Percentiles rank a stretch among this genome's conserved stretches.
Conservation (phyloP, 2,888 invertebrate species). For the Pyralis farinalis region DNA sequence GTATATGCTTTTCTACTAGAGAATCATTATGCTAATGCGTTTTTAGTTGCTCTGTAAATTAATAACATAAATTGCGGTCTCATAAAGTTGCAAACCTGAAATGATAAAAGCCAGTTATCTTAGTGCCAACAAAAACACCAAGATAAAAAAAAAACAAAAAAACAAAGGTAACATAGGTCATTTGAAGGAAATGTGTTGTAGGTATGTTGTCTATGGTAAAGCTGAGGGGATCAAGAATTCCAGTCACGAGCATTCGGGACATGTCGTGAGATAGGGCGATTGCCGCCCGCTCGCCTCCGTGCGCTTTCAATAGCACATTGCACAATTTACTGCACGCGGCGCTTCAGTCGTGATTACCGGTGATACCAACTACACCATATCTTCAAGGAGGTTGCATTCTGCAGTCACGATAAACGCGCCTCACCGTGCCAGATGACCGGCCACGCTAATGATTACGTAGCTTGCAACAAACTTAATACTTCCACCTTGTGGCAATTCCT, state of each 20-base stretch:
- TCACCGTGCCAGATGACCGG: conserved; percentile 11
- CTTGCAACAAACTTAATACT: background rate
- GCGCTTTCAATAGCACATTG: conserved; percentile 66
- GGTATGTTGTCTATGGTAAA: conserved; percentile 18
- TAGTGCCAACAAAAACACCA: too few species aligned
- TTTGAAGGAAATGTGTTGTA: conserved; percentile 11
- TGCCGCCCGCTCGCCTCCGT: conserved; percentile 42
- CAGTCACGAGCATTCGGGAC: conserved; percentile 55
- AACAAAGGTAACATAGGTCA: conserved; percentile 9
- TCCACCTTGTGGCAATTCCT: too few species aligned
- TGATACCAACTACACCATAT: conserved; percentile 36
- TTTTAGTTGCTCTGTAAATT: too few species aligned
- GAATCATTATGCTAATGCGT: too few species aligned
- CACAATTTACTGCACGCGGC: conserved; percentile 66
- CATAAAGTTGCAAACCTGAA: too few species aligned
- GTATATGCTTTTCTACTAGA: too few species aligned
- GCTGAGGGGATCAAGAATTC: conserved; percentile 42
- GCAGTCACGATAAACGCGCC: conserved; percentile 50
- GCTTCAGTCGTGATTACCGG: conserved; percentile 49
- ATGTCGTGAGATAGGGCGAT: conserved; percentile 64
- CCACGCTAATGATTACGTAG: background rate
- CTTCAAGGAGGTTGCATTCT: conserved; percentile 53
- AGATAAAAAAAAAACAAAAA: too few species aligned
- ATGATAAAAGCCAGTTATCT: too few species aligned
- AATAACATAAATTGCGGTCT: too few species aligned